Percentiles rank a stretch among this genome's conserved stretches.
Evolutionary conservation across 1,140 invertebrate genomes (phyloP).

Genomic region (Orchestia grillus): DNA sequence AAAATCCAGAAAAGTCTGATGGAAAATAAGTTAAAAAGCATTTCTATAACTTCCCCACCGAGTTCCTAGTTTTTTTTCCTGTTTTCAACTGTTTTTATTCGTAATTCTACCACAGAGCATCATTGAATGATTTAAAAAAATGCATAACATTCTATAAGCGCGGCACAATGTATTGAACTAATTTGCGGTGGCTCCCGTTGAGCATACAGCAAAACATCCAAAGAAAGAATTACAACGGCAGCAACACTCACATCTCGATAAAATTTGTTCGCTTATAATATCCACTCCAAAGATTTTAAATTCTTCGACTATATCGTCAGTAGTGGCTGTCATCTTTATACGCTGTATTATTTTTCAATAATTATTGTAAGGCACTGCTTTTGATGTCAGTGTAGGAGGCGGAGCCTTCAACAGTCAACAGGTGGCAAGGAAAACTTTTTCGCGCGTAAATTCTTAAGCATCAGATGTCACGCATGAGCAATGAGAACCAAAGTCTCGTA

Average conservation of each 20-base stretch:
- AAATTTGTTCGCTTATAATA: background rate
- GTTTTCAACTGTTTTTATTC: no score
- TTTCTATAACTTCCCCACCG: no score
- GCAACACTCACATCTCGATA: background rate
- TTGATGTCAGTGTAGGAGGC: background rate
- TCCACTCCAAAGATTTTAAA: background rate
- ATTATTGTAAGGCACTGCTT: background rate
- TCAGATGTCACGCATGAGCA: background rate
- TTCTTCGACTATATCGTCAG: slow-evolving; percentile 18
- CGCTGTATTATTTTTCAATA: background rate
- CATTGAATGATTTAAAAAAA: no score
- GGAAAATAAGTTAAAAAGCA: no score
- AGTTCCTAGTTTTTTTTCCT: no score
- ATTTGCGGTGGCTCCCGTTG: background rate
- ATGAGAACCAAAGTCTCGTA: background rate
- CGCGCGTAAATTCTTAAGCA: slow-evolving; percentile 24
- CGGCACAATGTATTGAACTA: background rate
- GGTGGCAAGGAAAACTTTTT: background rate
- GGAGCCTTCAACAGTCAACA: slow-evolving; percentile 42
- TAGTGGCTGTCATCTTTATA: background rate
- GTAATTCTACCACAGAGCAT: no score
- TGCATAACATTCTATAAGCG: no score
- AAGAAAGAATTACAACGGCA: background rate
- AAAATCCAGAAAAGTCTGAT: no score
- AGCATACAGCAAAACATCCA: background rate